Evolutionary conservation across 2,113 vertebrate species (phyloP).

Genomic region (Apodemus speciosus): DNA sequence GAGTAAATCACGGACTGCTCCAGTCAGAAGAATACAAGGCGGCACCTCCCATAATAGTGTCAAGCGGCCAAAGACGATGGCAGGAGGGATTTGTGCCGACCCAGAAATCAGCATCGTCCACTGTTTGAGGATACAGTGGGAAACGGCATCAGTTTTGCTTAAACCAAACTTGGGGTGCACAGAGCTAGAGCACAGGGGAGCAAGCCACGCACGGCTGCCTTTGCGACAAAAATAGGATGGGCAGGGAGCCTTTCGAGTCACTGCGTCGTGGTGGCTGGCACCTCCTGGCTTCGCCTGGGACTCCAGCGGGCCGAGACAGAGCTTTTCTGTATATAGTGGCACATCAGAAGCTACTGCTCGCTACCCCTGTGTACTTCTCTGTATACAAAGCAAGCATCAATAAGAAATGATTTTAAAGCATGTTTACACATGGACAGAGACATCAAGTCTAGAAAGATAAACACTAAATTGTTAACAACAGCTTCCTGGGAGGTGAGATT

Average conservation of each 20-base stretch:
- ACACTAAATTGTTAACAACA: background rate
- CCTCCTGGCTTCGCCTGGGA: background rate
- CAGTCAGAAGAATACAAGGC: rapidly evolving
- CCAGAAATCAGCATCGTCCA: rapidly evolving
- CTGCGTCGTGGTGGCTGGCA: rapidly evolving
- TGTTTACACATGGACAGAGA: background rate
- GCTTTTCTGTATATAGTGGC: background rate
- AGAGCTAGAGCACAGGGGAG: background rate
- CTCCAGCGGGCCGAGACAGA: rapidly evolving
- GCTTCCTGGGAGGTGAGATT: background rate
- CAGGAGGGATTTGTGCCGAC: background rate
- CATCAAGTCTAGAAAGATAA: background rate
- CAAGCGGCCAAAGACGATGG: background rate
- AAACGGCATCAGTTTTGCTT: rapidly evolving
- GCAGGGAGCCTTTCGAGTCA: background rate
- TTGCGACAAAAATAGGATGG: background rate
- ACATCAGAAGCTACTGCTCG: background rate
- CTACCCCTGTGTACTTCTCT: background rate
- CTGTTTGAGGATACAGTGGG: background rate
- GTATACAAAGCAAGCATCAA: background rate
- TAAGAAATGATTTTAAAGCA: background rate
- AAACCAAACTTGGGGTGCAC: rapidly evolving
- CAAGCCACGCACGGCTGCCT: background rate
- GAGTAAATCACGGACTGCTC: background rate
- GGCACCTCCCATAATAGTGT: background rate